These are phyloP conservation scores for Palythoa caribaeorum DNA, from an alignment of 92 coral and sea anemone species.

Conservation along the genomic window DNA sequence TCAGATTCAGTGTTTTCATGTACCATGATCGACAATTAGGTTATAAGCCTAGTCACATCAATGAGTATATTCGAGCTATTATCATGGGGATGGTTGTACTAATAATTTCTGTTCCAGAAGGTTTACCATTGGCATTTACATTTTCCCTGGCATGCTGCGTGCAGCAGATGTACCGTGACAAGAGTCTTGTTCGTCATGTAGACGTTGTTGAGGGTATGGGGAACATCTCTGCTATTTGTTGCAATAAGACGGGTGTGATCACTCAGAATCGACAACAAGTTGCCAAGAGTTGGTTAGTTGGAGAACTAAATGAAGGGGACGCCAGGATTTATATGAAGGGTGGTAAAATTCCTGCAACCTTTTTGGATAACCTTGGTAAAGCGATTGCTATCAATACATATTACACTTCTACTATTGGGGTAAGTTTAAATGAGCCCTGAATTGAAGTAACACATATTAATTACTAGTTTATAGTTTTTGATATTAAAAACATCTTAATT, in stretches of 20 bases:
- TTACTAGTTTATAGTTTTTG: background rate
- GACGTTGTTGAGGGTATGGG: constrained; percentile 98
- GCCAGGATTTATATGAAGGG: constrained; percentile 64
- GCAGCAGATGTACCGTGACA: constrained; percentile 86
- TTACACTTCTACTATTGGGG: constrained; percentile 83
- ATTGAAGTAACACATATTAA: no score
- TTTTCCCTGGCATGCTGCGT: constrained; percentile 93
- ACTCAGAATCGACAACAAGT: constrained; percentile 97
- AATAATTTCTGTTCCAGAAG: constrained; percentile 96
- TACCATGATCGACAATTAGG: constrained; percentile 59
- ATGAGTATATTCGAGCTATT: constrained; percentile 89
- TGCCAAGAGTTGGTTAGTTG: constrained; percentile 76
- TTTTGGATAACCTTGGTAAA: constrained; percentile 81
- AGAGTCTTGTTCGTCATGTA: constrained; percentile 90
- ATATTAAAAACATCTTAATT: background rate
- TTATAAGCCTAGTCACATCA: constrained; percentile 79
- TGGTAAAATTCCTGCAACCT: constrained; percentile 64
- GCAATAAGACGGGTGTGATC: constrained; percentile 97
- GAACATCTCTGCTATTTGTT: constrained; percentile 91
- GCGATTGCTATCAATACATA: constrained; percentile 95
- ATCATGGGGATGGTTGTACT: constrained; percentile 95
- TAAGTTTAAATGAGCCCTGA: constrained; percentile 4
- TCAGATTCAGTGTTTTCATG: constrained; percentile 82
- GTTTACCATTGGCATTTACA: constrained; percentile 87
- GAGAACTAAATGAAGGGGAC: constrained; percentile 68